phyloP scores from a whole-genome alignment of 2,113 vertebrate genomes.

The Nothoprocta perdicaria region DNA sequence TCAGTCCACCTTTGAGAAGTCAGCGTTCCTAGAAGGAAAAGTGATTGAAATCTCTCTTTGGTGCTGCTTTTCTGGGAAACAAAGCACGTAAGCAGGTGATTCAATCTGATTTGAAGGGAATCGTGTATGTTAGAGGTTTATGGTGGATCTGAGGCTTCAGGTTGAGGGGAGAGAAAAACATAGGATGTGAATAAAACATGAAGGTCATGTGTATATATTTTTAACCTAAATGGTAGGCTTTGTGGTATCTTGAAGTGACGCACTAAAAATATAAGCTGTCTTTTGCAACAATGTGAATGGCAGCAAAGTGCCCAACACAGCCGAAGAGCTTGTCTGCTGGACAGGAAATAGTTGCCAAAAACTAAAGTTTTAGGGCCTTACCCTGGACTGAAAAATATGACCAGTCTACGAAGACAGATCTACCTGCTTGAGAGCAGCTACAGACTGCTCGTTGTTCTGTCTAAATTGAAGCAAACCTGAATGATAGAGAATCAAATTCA shows the following conservation, averaged over 20 bases:
- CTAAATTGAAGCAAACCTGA: not conserved
- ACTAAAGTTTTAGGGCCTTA: not conserved
- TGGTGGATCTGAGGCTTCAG: not conserved
- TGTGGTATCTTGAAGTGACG: not conserved
- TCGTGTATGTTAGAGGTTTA: not conserved
- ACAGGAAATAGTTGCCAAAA: not conserved
- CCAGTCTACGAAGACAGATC: not conserved
- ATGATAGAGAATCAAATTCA: not conserved
- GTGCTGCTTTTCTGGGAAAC: not conserved
- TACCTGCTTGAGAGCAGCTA: not conserved
- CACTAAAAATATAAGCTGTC: not conserved
- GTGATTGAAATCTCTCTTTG: not conserved
- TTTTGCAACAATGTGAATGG: not conserved
- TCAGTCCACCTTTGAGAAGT: not conserved
- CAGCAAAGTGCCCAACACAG: not conserved
- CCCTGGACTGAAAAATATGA: not conserved
- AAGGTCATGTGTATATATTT: not conserved
- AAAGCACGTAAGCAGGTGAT: not conserved
- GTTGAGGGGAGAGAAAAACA: not conserved
- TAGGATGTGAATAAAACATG: not conserved
- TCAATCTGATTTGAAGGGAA: not conserved
- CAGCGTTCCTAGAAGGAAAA: no score
- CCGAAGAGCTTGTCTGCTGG: not conserved
- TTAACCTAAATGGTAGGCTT: not conserved
- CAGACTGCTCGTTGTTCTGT: not conserved